Evolutionary conservation across 2,888 invertebrate genomes (phyloP).

Genomic region (Conops quadrifasciatus): DNA sequence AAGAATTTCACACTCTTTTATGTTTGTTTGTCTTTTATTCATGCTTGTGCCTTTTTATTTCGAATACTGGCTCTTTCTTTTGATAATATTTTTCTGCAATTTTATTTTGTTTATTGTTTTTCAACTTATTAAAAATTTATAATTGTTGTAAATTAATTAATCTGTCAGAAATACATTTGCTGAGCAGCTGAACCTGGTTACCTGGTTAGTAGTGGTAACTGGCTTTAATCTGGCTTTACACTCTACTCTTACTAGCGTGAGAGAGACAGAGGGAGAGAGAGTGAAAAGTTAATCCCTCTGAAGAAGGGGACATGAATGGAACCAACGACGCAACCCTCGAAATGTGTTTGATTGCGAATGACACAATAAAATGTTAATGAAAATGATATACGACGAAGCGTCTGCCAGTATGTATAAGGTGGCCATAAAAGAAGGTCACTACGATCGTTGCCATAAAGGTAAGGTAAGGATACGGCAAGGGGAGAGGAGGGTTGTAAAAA

Average conservation of each 20-base stretch:
- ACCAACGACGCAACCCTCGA: background rate
- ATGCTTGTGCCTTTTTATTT: too few relatives aligned
- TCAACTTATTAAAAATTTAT: constrained; percentile 43
- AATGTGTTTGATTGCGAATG: constrained; percentile 33
- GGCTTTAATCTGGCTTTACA: background rate
- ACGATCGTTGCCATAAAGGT: background rate
- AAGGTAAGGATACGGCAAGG: background rate
- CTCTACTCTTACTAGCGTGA: constrained; percentile 35
- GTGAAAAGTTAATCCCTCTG: constrained; percentile 40
- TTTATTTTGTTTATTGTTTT: background rate
- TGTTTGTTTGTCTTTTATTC: too few relatives aligned
- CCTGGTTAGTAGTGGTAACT: constrained; percentile 50
- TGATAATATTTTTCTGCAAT: background rate
- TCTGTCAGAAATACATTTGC: constrained; percentile 48
- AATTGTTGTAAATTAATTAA: constrained; percentile 62
- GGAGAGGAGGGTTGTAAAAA: background rate
- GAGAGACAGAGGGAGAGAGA: constrained; percentile 1
- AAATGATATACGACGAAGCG: constrained; percentile 32
- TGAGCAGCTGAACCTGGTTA: constrained; percentile 36
- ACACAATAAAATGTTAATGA: constrained; percentile 36
- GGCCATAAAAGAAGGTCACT: constrained; percentile 6
- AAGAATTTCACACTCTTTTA: too few relatives aligned
- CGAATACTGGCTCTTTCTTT: too few relatives aligned
- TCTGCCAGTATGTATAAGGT: background rate
- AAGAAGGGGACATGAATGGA: background rate